These are phyloP conservation scores for Nomada goodeniana DNA, from an alignment of 2,888 invertebrate genomes.

Conservation along the genomic window DNA sequence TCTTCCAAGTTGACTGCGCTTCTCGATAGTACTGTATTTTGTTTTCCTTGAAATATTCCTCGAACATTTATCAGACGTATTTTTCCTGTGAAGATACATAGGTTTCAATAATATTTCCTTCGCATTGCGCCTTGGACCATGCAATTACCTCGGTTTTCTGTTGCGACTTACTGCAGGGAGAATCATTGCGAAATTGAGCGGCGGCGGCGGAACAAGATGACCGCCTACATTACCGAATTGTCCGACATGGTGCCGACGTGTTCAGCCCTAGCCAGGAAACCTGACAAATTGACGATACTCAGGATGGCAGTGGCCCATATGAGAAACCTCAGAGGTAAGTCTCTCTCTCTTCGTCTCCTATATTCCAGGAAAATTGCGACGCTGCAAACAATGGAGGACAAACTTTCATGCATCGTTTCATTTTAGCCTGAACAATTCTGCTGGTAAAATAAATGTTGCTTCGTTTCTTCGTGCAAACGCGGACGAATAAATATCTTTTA, in stretches of 20 bases:
- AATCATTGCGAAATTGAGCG: conserved; percentile 99
- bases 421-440: no score
- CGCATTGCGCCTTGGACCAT: conserved; percentile 61
- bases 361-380: not conserved
- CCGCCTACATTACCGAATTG: conserved; percentile 99
- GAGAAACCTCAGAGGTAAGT: conserved; percentile 97
- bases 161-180: conserved; percentile 90
- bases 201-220: conserved; percentile 99
- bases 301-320: conserved; percentile 99
- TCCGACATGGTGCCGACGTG: conserved; percentile 99
- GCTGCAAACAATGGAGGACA: no score
- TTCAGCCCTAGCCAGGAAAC: conserved; percentile 98
- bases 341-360: not conserved
- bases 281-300: conserved; percentile 99
- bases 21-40: not conserved
- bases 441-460: not conserved
- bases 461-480: no score
- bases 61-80: not conserved
- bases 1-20: not conserved
- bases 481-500: no score
- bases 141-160: conserved; percentile 79
- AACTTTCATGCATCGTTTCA: no score
- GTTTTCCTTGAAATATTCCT: not conserved
- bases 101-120: not conserved
- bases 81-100: conserved; percentile 3